Base-by-base conservation (phyloP, 2,113 vertebrate species). In the Lynx canadensis region DNA sequence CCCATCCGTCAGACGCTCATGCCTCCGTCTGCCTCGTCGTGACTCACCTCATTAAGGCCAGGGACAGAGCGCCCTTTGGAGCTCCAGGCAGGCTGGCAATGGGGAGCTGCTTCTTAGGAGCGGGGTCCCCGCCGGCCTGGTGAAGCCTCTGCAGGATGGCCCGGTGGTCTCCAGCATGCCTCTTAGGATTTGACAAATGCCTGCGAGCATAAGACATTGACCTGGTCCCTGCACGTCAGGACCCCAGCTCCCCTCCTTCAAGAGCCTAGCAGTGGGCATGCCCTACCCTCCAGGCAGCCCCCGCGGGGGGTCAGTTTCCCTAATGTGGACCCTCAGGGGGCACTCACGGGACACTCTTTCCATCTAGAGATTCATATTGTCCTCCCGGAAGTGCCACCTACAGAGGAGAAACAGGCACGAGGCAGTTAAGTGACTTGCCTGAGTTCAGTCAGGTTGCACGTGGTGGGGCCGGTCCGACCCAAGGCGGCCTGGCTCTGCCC, bases 51-150 rank as follows among this genome's bases (percentile, higher is more conserved):
- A 0, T 33, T 14, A 36, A 84, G 38, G 27, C 57, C n/a, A 0
- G 14, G 1, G 50, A 9, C 9, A 3, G 12, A 9, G 4, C 27
- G n/a, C 18, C 50, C n/a, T 50, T 19, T 41, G 68, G 52, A 33
- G 4, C 25, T 18, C 21, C 29, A 31, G 1, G 76, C 45, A 4
- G 10, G 16, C 41, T 25, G 23, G 79, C 41, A 4, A 19, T 0
- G 5, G n/a, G 74, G 21, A 55, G 3, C 55, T 4, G 27, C 48
- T 33, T 29, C 7, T 10, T 14, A 65, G 33, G 50, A 10, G 21
- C 0, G 0, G n/a, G 45, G 8, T 18, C 3, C 11, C 23, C 0
- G 0, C 31, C 38, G 23, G 27, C 8, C 81, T 14, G 27, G 21
- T 1, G 36, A 74, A 25, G 18, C 23, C 48, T 57, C 68, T 10